Base-by-base conservation (phyloP, 1,140 invertebrate species). In the Cyphomyrmex costatus region DNA sequence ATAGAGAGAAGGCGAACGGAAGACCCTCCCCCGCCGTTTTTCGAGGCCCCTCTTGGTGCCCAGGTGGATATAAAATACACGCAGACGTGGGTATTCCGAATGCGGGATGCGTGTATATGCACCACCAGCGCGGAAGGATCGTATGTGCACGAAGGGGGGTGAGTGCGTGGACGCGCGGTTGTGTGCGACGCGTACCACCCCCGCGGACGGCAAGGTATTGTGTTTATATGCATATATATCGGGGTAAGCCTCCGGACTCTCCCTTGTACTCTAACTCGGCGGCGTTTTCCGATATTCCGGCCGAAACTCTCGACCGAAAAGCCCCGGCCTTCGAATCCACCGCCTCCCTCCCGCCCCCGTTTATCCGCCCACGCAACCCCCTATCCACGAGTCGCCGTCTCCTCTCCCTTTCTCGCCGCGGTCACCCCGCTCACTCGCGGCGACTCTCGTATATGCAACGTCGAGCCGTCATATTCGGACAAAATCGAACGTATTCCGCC, bases 31-130 rank as follows among this genome's bases (percentile, higher is more conserved):
- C 30, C 30, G 10, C 30, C 30, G 19, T 60, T 65, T 53, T 60
- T 76, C n/a, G 49, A n/a, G 24, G 16, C 16, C 36, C 74, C 56
- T 36, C 63, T 53, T 30, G 19, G 21, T 33, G 10, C 53, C 24
- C 30, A n/a, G n/a, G 36, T 86, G 89, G 84, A 93, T 93, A 93
- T 93, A 93, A 92, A 93, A 93, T 93, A 92, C 92, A 92, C 91
- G 92, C 91, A 86, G 33, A 70, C 10, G 49, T 87, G 86, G 85
- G 92, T 92, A 92, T 89, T 83, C 88, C 49, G 33, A 21, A 68
- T 58, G 16, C 5, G 53, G n/a, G 30, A 21, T 89, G 86, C 66
- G 73, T 84, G 71, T 60, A 58, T 79, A 63, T 36, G 77, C 77
- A 66, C 42, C 51, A 46, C 36, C 77, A 16, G 77, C 79, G 78